A percentile compares a stretch with the other conserved stretches of the same genome.
phyloP scores from a whole-genome alignment of 2,113 vertebrate species.

The Sitta europaea region DNA sequence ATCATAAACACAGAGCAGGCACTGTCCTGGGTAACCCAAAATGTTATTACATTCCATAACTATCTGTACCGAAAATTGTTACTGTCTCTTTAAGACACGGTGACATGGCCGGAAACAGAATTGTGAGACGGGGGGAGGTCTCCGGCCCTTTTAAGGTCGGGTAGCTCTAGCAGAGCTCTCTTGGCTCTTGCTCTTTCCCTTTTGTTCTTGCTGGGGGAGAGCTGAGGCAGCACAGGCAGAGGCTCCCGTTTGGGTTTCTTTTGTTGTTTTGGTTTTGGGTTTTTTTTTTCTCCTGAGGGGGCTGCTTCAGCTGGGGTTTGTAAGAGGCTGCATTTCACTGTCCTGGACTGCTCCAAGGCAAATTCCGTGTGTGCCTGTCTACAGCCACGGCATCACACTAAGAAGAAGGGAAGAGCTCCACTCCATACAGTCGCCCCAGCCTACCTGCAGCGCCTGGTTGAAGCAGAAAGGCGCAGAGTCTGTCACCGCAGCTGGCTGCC shows the following conservation, averaged over 20 bases:
- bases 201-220: neutral
- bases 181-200: neutral
- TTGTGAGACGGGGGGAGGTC: no score
- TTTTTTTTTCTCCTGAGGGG: neutral
- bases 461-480: neutral
- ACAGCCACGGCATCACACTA: neutral
- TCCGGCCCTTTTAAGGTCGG: neutral
- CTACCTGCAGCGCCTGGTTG: neutral
- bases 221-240: neutral
- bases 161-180: neutral
- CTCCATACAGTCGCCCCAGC: neutral
- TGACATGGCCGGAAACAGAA: neutral
- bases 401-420: neutral
- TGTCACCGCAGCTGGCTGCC: neutral
- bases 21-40: neutral
- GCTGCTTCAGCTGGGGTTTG: neutral
- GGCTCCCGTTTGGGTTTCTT: neutral
- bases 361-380: neutral
- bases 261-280: neutral
- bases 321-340: neutral
- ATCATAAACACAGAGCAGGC: neutral
- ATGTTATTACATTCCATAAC: neutral
- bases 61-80: neutral
- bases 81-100: neutral
- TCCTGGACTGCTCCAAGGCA: neutral